These are phyloP conservation scores for Catocala sponsa DNA, from an alignment of 2,888 invertebrate genomes.

Conservation along the genomic window DNA sequence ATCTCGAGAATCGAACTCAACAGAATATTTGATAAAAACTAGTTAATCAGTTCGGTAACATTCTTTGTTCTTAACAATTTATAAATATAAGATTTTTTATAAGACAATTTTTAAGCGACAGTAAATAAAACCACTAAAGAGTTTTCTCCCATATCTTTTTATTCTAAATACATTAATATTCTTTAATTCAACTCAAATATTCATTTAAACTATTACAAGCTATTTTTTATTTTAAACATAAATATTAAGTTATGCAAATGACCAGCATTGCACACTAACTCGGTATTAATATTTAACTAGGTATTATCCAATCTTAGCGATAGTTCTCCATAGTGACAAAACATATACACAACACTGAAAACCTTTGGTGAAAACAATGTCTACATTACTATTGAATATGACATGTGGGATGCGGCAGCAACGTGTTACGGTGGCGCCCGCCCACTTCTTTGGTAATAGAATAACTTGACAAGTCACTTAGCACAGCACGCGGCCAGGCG, in stretches of 20 bases:
- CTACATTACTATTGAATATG: conserved; percentile 60
- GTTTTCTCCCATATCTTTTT: conserved; percentile 86
- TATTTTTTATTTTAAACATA: conserved; percentile 85
- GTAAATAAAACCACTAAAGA: conserved; percentile 56
- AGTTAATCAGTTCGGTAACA: too few relatives aligned
- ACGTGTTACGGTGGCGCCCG: conserved; percentile 13
- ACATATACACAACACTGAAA: conserved; percentile 75
- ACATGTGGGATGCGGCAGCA: conserved; percentile 37
- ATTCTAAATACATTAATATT: conserved; percentile 89
- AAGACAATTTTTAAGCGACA: not conserved
- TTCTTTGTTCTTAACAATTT: too few relatives aligned
- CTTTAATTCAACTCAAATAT: conserved; percentile 87
- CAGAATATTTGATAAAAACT: too few relatives aligned
- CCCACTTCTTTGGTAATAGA: conserved; percentile 50
- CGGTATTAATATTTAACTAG: conserved; percentile 84
- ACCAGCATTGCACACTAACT: conserved; percentile 87
- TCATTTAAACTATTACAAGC: conserved; percentile 88
- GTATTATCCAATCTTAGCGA: conserved; percentile 84
- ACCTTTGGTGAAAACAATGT: conserved; percentile 69
- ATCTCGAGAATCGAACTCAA: too few relatives aligned
- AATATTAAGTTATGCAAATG: conserved; percentile 87
- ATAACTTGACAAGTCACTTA: conserved; percentile 28
- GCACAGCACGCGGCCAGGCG: conserved; percentile 15
- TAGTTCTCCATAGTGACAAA: conserved; percentile 81
- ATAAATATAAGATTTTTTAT: too few relatives aligned